Conservation (phyloP, 2,888 invertebrate species). For the Protonemura montana region DNA sequence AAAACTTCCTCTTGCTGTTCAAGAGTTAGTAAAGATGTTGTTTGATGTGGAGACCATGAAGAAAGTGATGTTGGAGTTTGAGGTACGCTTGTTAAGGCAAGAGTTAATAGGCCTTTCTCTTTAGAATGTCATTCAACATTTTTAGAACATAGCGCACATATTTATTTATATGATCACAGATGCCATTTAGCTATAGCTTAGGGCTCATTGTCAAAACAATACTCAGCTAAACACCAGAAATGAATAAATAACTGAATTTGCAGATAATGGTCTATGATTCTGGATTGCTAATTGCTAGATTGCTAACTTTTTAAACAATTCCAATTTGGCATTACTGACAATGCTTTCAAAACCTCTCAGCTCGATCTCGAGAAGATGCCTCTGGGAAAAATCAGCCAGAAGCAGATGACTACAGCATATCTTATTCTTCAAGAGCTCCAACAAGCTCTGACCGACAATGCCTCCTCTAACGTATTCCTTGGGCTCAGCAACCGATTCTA, state of each 20-base stretch:
- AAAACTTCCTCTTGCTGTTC: constrained; percentile 76
- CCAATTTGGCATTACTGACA: neutral
- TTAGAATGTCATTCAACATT: too few relatives aligned
- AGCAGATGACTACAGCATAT: constrained; percentile 88
- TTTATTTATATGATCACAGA: too few relatives aligned
- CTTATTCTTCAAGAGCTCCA: constrained; percentile 77
- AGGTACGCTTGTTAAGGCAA: constrained; percentile 66
- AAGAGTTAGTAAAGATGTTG: constrained; percentile 82
- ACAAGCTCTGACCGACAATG: constrained; percentile 63
- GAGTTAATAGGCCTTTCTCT: too few relatives aligned
- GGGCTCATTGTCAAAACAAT: too few relatives aligned
- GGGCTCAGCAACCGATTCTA: constrained; percentile 95
- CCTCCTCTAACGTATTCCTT: constrained; percentile 66
- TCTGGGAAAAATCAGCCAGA: constrained; percentile 90
- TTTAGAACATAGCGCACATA: too few relatives aligned
- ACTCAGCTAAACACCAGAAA: too few relatives aligned
- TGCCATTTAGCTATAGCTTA: too few relatives aligned
- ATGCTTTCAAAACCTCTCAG: constrained; percentile 55
- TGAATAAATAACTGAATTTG: too few relatives aligned
- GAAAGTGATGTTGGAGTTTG: constrained; percentile 90
- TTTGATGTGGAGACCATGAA: constrained; percentile 95
- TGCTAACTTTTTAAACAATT: neutral
- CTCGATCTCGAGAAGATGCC: constrained; percentile 98
- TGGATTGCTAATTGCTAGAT: neutral
- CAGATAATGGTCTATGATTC: too few relatives aligned